Conservation (phyloP, 2,797 vertebrate species). For the Tamandua tetradactyla region DNA sequence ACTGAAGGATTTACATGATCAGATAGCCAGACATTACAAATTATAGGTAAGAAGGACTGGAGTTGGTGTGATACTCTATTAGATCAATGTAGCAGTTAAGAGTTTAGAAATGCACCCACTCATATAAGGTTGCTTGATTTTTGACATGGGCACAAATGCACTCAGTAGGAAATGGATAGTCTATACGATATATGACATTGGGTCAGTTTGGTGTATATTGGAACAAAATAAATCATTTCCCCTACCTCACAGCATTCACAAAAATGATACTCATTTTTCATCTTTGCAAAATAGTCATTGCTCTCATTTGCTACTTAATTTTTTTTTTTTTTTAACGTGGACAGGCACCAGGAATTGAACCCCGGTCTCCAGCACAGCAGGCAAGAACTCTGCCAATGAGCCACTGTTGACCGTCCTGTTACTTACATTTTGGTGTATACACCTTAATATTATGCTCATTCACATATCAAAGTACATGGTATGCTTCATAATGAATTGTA, state of each 20-base stretch:
- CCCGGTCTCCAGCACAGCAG: too few relatives aligned
- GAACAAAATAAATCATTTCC: background rate
- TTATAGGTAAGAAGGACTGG: background rate
- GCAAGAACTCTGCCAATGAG: too few relatives aligned
- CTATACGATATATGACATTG: background rate
- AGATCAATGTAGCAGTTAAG: background rate
- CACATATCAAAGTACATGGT: background rate
- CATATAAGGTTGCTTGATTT: too few relatives aligned
- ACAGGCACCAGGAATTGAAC: too few relatives aligned
- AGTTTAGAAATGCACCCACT: background rate
- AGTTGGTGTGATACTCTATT: too few relatives aligned
- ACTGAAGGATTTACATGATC: background rate
- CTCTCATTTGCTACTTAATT: background rate
- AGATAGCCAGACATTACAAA: background rate
- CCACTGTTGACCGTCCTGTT: too few relatives aligned
- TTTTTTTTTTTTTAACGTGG: too few relatives aligned
- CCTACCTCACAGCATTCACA: background rate
- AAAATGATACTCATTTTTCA: too few relatives aligned
- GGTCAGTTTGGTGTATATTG: background rate
- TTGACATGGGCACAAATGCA: too few relatives aligned
- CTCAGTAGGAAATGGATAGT: background rate
- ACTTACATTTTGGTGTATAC: too few relatives aligned
- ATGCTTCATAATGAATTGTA: background rate
- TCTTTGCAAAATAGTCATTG: too few relatives aligned
- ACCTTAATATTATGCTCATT: too few relatives aligned